Conservation (phyloP, 2,888 invertebrate genomes). For the Monopis laevigella region DNA sequence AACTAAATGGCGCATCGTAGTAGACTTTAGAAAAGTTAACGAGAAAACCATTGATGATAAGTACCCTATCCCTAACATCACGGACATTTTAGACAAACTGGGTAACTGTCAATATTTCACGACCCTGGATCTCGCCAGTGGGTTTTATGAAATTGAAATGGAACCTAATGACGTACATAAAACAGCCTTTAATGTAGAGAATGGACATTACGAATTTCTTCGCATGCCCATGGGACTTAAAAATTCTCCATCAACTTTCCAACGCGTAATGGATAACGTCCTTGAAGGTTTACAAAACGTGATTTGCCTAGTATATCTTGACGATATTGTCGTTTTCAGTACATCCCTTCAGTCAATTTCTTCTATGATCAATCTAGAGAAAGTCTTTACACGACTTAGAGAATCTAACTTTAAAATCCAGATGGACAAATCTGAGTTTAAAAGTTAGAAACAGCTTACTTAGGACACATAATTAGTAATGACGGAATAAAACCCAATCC, state of each 20-base stretch:
- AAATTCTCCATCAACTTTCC: constrained; percentile 28
- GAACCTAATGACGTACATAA: constrained; percentile 22
- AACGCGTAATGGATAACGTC: constrained; percentile 28
- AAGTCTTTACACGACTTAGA: constrained; percentile 23
- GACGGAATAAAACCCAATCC: constrained; percentile 24
- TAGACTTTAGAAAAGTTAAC: constrained; percentile 21
- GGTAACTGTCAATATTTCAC: constrained; percentile 19
- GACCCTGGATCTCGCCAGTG: constrained; percentile 24
- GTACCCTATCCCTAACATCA: constrained; percentile 16
- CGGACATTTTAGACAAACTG: constrained; percentile 23
- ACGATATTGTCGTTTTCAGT: constrained; percentile 24
- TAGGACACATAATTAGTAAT: constrained; percentile 20
- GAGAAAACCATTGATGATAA: constrained; percentile 15
- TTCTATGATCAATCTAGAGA: constrained; percentile 25
- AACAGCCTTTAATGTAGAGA: constrained; percentile 27
- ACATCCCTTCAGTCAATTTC: constrained; percentile 19
- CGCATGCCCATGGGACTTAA: constrained; percentile 29
- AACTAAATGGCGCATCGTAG: constrained; percentile 23
- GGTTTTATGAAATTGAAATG: constrained; percentile 22
- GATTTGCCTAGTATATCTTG: constrained; percentile 23
- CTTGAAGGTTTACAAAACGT: constrained; percentile 24
- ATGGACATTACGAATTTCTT: constrained; percentile 28
- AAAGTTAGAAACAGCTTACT: too few relatives aligned
- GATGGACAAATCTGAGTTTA: constrained; percentile 21
- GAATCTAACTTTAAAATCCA: constrained; percentile 17